A percentile compares a stretch with the other conserved stretches of the same genome.
Conservation (phyloP, 2,888 invertebrate species). For the Halocaridina rubra region DNA sequence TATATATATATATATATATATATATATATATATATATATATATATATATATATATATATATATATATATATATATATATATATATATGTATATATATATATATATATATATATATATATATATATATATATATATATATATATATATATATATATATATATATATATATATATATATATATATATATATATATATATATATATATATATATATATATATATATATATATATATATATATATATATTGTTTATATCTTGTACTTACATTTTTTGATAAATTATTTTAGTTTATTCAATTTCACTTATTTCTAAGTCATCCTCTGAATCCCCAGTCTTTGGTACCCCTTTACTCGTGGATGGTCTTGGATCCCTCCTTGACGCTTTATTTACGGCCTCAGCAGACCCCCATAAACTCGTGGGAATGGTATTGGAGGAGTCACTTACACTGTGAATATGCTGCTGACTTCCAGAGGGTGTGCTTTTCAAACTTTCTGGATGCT, state of each 20-base stretch:
- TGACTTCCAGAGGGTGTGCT: conserved; percentile 10
- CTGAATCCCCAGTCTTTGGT: conserved; percentile 43
- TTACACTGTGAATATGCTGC: conserved; percentile 18
- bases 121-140: background rate
- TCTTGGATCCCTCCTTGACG: background rate
- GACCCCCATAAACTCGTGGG: conserved; percentile 49
- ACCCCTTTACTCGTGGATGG: background rate
- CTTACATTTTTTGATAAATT: too few species aligned
- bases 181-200: background rate
- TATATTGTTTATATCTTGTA: background rate
- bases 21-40: background rate
- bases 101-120: background rate
- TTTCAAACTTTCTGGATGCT: background rate
- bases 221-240: background rate
- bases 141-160: background rate
- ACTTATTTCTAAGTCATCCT: conserved; percentile 49
- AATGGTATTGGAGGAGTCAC: conserved; percentile 45
- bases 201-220: background rate
- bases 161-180: background rate
- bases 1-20: background rate
- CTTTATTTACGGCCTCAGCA: background rate
- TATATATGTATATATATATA: background rate
- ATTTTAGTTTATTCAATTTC: conserved; percentile 34
- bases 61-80: background rate
- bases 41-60: background rate